These are phyloP conservation scores for Gryllus longicercus DNA, from an alignment of 2,888 invertebrate species.

Conservation along the genomic window DNA sequence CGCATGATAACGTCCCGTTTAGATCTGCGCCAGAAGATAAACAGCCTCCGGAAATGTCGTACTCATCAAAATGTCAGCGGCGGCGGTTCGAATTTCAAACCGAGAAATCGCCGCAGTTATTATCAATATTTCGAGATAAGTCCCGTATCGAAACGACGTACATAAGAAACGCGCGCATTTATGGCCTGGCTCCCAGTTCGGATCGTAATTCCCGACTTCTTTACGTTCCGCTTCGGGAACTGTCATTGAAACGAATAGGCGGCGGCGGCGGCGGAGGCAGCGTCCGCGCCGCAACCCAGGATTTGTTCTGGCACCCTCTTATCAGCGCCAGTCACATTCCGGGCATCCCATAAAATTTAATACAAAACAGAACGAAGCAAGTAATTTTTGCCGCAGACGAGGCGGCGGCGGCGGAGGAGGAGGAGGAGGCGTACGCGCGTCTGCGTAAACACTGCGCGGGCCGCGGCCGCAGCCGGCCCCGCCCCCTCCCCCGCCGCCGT, in stretches of 20 bases:
- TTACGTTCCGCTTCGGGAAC: not conserved
- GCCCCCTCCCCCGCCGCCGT: not conserved
- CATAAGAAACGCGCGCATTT: not conserved
- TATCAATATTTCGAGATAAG: not conserved
- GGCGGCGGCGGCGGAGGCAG: not conserved
- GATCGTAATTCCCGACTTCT: not conserved
- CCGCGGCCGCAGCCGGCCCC: not conserved
- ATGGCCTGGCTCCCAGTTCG: not conserved
- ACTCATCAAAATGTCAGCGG: not conserved
- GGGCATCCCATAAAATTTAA: conserved; percentile 1
- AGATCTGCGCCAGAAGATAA: not conserved
- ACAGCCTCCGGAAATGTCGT: not conserved
- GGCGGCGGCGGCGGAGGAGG: not conserved
- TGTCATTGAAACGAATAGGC: not conserved
- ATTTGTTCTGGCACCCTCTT: conserved; percentile 1
- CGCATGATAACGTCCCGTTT: no score
- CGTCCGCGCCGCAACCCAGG: not conserved
- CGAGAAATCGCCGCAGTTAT: conserved; percentile 1
- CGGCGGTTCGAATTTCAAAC: not conserved
- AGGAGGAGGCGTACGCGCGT: not conserved
- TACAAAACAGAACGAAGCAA: conserved; percentile 17
- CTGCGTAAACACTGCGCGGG: not conserved
- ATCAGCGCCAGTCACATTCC: not conserved
- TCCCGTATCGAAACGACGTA: not conserved
- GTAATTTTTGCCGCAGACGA: not conserved